These are phyloP conservation scores for Himantopus leucocephalus DNA, from an alignment of 2,113 vertebrate genomes.

Conservation along the genomic window DNA sequence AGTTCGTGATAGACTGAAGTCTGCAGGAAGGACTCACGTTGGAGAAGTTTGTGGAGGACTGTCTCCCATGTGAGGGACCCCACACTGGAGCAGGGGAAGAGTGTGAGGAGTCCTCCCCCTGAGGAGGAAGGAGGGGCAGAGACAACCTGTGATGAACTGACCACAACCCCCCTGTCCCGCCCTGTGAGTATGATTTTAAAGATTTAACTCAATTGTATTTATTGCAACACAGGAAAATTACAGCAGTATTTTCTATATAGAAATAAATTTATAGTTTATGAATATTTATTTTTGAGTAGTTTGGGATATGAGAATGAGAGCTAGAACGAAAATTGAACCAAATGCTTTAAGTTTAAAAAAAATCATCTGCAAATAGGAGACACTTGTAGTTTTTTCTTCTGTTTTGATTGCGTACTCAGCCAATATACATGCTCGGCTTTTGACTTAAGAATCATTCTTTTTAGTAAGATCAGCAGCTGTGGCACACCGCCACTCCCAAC, in stretches of 20 bases:
- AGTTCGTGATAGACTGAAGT: neutral
- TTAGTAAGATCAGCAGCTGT: neutral
- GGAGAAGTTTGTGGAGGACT: neutral
- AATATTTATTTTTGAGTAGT: neutral
- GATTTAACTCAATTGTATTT: neutral
- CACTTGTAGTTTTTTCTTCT: neutral
- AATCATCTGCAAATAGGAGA: neutral
- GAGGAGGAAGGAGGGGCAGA: neutral
- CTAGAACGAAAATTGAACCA: neutral
- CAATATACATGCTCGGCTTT: neutral
- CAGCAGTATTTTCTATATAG: neutral
- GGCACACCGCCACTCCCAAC: neutral
- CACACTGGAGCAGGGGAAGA: neutral
- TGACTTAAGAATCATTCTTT: neutral
- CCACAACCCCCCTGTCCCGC: neutral
- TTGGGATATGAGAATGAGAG: neutral
- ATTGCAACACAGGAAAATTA: neutral
- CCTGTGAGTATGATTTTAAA: neutral
- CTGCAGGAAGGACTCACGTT: neutral
- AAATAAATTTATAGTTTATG: neutral
- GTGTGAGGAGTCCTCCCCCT: neutral
- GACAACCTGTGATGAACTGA: neutral
- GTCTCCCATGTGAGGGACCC: neutral
- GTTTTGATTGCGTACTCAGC: neutral
- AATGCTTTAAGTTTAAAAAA: neutral